Evolutionary conservation across 2,797 vertebrate species (phyloP).

Genomic region (Alcedo quadribrachys): DNA sequence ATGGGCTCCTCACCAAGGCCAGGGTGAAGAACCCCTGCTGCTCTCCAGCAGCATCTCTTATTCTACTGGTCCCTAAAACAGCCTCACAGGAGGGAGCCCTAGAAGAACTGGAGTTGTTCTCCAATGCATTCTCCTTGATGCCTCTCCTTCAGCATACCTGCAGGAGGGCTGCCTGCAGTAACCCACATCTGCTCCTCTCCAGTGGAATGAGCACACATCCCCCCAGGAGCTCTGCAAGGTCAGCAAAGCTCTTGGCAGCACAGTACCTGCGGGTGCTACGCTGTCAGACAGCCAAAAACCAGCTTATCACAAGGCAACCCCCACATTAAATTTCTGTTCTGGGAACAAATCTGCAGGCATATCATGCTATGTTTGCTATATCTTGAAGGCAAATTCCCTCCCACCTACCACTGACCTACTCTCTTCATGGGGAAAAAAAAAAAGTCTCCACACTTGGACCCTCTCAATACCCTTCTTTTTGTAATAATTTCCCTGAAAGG

Average conservation of each 20-base stretch:
- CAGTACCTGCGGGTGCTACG: neutral
- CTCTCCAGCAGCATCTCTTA: neutral
- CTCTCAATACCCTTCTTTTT: neutral
- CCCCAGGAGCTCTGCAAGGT: neutral
- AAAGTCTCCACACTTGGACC: neutral
- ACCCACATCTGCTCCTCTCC: slow-evolving; percentile 18
- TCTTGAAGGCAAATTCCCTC: slow-evolving; percentile 8
- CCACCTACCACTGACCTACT: neutral
- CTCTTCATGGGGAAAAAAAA: neutral
- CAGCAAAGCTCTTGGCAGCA: slow-evolving; percentile 1
- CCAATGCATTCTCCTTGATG: neutral
- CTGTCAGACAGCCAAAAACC: slow-evolving; percentile 25
- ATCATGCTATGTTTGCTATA: neutral
- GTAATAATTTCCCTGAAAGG: neutral
- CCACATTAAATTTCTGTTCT: neutral
- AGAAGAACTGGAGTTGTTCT: neutral
- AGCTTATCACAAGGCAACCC: slow-evolving; percentile 27
- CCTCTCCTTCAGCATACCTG: neutral
- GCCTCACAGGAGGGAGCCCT: neutral
- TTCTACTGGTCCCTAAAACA: neutral
- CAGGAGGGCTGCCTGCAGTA: slow-evolving; percentile 13
- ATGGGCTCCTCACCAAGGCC: neutral
- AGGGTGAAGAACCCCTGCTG: neutral
- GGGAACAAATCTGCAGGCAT: slow-evolving; percentile 16
- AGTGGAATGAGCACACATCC: neutral